Evolutionary conservation across 2,113 vertebrate species (phyloP), one percentile per base, ranked within the genome.

Genomic region (Cyphomyrus discorhynchus): DNA sequence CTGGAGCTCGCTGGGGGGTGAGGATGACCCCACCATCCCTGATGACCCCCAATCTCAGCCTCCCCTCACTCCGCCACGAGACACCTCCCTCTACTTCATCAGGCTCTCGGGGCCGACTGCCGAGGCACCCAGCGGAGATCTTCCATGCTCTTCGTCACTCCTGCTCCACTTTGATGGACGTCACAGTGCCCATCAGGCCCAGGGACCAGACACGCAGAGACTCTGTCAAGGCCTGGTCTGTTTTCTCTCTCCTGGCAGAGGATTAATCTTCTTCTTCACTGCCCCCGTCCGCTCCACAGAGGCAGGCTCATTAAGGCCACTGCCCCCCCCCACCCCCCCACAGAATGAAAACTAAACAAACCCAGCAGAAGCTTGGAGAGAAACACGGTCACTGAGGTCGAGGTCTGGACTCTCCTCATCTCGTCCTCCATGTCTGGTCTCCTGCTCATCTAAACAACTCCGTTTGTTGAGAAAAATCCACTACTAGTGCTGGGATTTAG

Each of bases 291-390:
- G 8, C 52, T 21, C 52, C 3, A 4, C 19, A 10, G 53, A 49
- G 21, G 17, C 35, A 45, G 86, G 53, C 53, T 88, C 19, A 42
- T 62, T 88, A 45, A 45, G 27, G 49, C 49, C 9, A 52, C 47
- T 50, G 13, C 46, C 45, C 1, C 45, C 24, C 19, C 21, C 27
- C 10, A 0, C 10, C 2, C 27, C 15, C 31, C 9, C 4, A 15
- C 15, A 66, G 13, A 53, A 87, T 86, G 83, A 87, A 87, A 88
- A 17, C 35, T 46, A 88, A 88, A 62, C 52, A 88, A 88, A 88
- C 53, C 56, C 53, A 66, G 56, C 87, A 56, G 49, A 50, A 88
- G 31, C 17, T 9, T 50, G 4, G 42, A 62, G 49, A 35, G 17
- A 45, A 88, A 24, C n/a, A 86, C 46, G 4, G 42, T 56, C 52